A percentile compares a stretch with the other conserved stretches of the same genome.
phyloP scores from a whole-genome alignment of 2,888 invertebrate genomes.

The Cataglyphis cursor region DNA sequence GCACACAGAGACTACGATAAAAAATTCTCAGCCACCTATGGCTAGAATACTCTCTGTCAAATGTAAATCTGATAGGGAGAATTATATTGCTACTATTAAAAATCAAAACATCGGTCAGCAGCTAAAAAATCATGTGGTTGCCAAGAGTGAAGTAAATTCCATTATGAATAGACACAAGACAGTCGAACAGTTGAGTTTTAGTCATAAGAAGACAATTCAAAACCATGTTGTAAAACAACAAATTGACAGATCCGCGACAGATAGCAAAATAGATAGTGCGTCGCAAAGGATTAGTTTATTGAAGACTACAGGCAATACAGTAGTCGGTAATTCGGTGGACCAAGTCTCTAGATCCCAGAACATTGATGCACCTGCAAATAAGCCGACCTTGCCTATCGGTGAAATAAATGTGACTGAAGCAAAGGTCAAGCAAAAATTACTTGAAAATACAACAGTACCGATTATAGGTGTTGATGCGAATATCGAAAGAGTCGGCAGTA shows the following conservation, averaged over 20 bases:
- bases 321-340: slow-evolving; percentile 71
- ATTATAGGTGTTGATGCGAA: slow-evolving; percentile 79
- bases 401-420: slow-evolving; percentile 88
- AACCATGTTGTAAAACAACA: slow-evolving; percentile 80
- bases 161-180: slow-evolving; percentile 79
- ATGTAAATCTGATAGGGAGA: slow-evolving; percentile 75
- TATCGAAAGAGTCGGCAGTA: slow-evolving; percentile 78
- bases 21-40: slow-evolving; percentile 72
- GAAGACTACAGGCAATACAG: slow-evolving; percentile 76
- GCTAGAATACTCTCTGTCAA: slow-evolving; percentile 75
- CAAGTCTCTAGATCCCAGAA: slow-evolving; percentile 72
- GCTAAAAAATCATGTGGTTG: slow-evolving; percentile 81
- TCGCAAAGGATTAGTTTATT: slow-evolving; percentile 81
- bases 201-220: slow-evolving; percentile 79
- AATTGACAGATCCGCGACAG: slow-evolving; percentile 67
- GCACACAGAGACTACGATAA: slow-evolving; percentile 68
- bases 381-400: slow-evolving; percentile 85
- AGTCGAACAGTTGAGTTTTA: slow-evolving; percentile 70
- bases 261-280: slow-evolving; percentile 75
- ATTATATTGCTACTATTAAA: slow-evolving; percentile 72
- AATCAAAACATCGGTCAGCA: slow-evolving; percentile 78
- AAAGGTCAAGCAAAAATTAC: slow-evolving; percentile 89
- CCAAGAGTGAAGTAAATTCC: slow-evolving; percentile 74
- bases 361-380: slow-evolving; percentile 68
- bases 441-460: slow-evolving; percentile 86